A percentile compares a stretch with the other conserved stretches of the same genome.
These are phyloP conservation scores for Takifugu flavidus DNA, from an alignment of 2,113 vertebrate genomes.

Conservation along the genomic window DNA sequence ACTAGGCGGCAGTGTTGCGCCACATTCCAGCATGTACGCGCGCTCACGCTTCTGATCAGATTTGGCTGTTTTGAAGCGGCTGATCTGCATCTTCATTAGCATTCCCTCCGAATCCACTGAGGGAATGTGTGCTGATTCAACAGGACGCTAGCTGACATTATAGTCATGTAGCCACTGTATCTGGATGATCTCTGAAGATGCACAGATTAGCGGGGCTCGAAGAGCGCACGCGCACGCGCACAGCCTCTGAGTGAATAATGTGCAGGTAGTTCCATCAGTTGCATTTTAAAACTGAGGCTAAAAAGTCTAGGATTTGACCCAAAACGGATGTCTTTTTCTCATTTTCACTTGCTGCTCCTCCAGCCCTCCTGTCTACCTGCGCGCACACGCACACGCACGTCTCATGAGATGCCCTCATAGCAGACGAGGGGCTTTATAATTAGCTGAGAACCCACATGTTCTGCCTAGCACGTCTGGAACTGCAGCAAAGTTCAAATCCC, in stretches of 20 bases:
- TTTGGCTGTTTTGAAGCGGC: conserved; percentile 41
- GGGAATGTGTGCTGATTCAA: conserved; percentile 49
- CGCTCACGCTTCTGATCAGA: conserved; percentile 13
- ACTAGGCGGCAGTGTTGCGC: conserved; percentile 44
- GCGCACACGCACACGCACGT: conserved; percentile 15
- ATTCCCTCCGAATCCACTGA: conserved; percentile 33
- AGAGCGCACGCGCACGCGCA: conserved; percentile 7
- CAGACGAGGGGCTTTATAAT: conserved; percentile 47
- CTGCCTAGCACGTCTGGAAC: background rate
- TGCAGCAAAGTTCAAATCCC: too few relatives aligned
- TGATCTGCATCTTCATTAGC: conserved; percentile 60
- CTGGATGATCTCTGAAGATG: conserved; percentile 31
- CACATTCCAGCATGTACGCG: background rate
- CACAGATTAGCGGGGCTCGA: conserved; percentile 1
- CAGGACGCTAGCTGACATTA: conserved; percentile 45
- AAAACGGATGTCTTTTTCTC: conserved; percentile 53
- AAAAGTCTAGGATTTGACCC: conserved; percentile 44
- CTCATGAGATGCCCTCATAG: conserved; percentile 43
- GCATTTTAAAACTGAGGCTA: conserved; percentile 23
- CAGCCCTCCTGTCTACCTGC: conserved; percentile 12
- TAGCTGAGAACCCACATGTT: conserved; percentile 23
- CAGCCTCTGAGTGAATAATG: conserved; percentile 1
- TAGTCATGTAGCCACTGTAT: conserved; percentile 32
- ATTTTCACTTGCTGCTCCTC: conserved; percentile 20
- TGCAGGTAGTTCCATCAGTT: conserved; percentile 29